Evolutionary conservation across 1,140 invertebrate species (phyloP).

Genomic region (Megalonaias nervosa): DNA sequence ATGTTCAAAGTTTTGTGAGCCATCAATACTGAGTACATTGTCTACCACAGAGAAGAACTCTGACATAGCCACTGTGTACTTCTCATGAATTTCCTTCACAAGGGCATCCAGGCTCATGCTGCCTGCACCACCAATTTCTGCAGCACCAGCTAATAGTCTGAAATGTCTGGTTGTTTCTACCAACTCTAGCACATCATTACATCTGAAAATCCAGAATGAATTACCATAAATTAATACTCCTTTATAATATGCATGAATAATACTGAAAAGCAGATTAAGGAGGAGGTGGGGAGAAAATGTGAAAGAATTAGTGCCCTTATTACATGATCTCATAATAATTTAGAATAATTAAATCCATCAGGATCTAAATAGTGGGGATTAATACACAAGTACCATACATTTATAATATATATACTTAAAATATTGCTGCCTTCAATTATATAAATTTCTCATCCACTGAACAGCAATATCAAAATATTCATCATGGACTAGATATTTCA

Average conservation of each 20-base stretch:
- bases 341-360: too few relatives aligned
- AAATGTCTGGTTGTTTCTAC: constrained; percentile 71
- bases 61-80: constrained; percentile 64
- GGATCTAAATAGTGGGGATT: too few relatives aligned
- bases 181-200: constrained; percentile 71
- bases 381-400: too few relatives aligned
- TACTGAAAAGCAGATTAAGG: not conserved
- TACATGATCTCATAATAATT: too few relatives aligned
- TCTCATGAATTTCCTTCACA: constrained; percentile 68
- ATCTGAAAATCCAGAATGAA: constrained; percentile 50
- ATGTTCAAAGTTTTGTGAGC: constrained; percentile 66
- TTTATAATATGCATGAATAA: not conserved
- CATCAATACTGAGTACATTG: constrained; percentile 69
- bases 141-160: constrained; percentile 66
- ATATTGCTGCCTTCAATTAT: too few relatives aligned
- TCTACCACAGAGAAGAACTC: constrained; percentile 66
- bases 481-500: too few relatives aligned
- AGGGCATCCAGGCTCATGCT: constrained; percentile 68
- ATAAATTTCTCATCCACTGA: too few relatives aligned
- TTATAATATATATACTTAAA: too few relatives aligned
- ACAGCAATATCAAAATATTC: too few relatives aligned
- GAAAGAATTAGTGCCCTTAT: too few relatives aligned
- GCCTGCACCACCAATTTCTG: constrained; percentile 69
- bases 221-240: not conserved
- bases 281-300: too few relatives aligned